phyloP scores from a whole-genome alignment of 2,797 vertebrate species.

The Pangasius macronema region DNA sequence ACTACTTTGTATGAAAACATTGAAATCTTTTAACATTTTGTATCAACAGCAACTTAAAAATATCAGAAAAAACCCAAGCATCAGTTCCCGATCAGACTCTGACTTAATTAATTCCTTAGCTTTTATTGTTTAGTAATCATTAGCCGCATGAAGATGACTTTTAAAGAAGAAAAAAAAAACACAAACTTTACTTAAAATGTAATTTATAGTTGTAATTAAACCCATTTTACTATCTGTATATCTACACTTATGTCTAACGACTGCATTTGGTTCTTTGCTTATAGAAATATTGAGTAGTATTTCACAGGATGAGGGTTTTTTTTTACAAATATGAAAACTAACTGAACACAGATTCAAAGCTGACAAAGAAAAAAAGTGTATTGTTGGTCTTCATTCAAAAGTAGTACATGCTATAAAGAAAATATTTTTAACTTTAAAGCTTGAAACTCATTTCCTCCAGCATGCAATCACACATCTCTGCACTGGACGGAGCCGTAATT shows the following conservation, averaged over 20 bases:
- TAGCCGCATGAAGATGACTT: background rate
- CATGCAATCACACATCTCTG: background rate
- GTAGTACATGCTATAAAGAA: no score
- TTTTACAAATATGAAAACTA: background rate
- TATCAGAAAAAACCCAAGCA: background rate
- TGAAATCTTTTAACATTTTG: background rate
- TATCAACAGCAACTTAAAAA: background rate
- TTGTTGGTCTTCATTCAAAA: no score
- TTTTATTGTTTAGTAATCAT: background rate
- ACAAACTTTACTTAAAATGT: background rate
- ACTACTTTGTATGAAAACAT: background rate
- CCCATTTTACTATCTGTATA: background rate
- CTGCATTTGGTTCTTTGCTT: background rate
- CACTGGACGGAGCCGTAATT: background rate
- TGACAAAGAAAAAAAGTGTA: background rate
- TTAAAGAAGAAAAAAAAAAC: background rate
- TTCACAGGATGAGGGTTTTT: background rate
- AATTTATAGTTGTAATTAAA: no score
- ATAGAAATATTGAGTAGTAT: background rate
- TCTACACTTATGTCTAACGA: background rate
- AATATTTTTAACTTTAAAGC: background rate
- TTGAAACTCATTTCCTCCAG: background rate
- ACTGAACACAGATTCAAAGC: background rate
- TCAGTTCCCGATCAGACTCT: background rate
- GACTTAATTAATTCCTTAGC: background rate